A percentile compares a stretch with the other conserved stretches of the same genome.
Conservation (phyloP, 2,888 invertebrate genomes). For the Petrophora chlorosata region DNA sequence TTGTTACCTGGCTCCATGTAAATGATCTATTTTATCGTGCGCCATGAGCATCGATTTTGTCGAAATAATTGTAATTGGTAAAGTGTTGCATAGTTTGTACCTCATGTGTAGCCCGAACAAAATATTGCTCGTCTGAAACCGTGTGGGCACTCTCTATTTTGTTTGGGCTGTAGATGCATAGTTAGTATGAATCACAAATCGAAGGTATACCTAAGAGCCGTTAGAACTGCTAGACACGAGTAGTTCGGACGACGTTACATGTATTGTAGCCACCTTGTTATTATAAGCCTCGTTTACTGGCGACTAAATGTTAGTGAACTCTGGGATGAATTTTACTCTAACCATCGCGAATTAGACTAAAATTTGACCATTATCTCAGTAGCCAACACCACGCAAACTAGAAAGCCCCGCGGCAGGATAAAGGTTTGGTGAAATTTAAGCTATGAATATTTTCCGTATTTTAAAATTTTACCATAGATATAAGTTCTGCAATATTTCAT, state of each 20-base stretch:
- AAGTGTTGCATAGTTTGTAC: slow-evolving; percentile 22
- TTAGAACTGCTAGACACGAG: slow-evolving; percentile 27
- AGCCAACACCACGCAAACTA: neutral
- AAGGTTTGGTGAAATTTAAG: too few species aligned
- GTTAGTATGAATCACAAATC: slow-evolving; percentile 23
- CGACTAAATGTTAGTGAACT: neutral
- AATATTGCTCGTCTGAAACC: neutral
- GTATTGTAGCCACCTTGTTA: slow-evolving; percentile 5
- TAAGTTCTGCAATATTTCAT: too few species aligned
- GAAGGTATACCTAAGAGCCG: slow-evolving; percentile 18
- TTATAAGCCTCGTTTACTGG: neutral
- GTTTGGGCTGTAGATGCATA: slow-evolving; percentile 19
- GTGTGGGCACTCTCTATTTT: too few species aligned
- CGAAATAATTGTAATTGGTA: slow-evolving; percentile 17
- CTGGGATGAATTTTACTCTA: slow-evolving; percentile 9
- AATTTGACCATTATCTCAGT: neutral
- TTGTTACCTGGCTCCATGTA: slow-evolving; percentile 12
- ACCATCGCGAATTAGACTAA: slow-evolving; percentile 17
- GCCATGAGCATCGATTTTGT: slow-evolving; percentile 3
- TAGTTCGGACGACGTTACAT: slow-evolving; percentile 15
- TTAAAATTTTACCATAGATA: too few species aligned
- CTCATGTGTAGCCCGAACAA: slow-evolving; percentile 3
- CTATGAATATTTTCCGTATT: too few species aligned
- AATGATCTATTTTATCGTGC: slow-evolving; percentile 12
- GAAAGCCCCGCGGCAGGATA: neutral